Base-by-base conservation (phyloP, 2,888 invertebrate genomes). In the Buathra laborator region DNA sequence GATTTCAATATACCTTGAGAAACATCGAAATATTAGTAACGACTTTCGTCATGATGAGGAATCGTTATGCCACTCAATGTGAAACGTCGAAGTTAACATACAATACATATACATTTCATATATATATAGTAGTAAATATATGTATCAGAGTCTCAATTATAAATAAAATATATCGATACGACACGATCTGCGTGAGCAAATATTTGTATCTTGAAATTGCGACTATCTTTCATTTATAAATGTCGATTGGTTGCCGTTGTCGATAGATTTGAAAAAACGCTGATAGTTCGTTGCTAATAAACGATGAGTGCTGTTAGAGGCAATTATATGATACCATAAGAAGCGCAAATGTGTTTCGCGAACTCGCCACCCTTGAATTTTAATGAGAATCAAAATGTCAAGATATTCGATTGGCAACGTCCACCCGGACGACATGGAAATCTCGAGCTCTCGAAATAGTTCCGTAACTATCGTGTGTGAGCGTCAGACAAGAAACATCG, bases 321-420 rank as follows among this genome's bases (percentile, higher is more conserved):
- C 19, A 19, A 5, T 7, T 9, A 37, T 9, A 37, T 7, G 1
- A 37, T 5, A 37, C 6, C 6, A 37, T 37, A 37, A 37, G 6
- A 37, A 37, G 37, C 37, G 1, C 37, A 32, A 14, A 32, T 86
- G 12, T 79, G 19, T 82, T 74, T 64, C 19, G 62, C 70, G 62
- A 62, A 84, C 46, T 78, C 70, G 82, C 75, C 80, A 84, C 75
- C 84, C 72, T 83, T 83, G 84, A 84, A 78, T 75, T 44, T 67
- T 67, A 70, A 82, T 74, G 81, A 81, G 46, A 14, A 68, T 29
- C 46, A 66, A 84, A 86, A 86, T 86, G 76, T 86, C 86, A 87
- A 66, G 77, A 66, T 59, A 12, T 44, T 32, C 10, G 14, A 56
- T 43, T 43, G 24, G 51, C 16, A 43, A 68, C 44, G 7, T 1